Percentiles rank a stretch among this genome's conserved stretches.
phyloP scores from a whole-genome alignment of 92 coral and sea anemone genomes.

The Pocillopora meandrina region DNA sequence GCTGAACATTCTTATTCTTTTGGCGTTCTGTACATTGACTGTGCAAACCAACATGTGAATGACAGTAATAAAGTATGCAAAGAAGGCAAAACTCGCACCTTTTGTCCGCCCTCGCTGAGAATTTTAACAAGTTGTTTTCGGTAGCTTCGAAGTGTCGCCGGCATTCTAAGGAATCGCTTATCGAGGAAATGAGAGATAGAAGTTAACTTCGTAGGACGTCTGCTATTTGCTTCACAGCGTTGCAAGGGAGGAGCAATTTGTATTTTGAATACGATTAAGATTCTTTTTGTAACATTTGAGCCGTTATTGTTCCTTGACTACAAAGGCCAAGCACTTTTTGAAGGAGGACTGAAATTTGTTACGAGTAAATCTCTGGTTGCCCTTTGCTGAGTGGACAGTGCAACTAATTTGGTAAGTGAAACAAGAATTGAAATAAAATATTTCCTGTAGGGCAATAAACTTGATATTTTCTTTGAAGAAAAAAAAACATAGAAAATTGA shows the following conservation, averaged over 20 bases:
- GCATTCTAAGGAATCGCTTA: not conserved
- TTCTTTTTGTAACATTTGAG: not conserved
- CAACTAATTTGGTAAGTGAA: too few species aligned
- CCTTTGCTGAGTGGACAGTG: too few species aligned
- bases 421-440: too few species aligned
- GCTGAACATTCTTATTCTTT: not conserved
- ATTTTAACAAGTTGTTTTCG: conserved; percentile 1
- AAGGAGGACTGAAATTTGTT: too few species aligned
- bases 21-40: not conserved
- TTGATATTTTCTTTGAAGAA: too few species aligned
- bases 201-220: not conserved
- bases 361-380: not conserved
- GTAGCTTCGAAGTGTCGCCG: not conserved
- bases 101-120: not conserved
- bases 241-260: not conserved
- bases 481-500: too few species aligned
- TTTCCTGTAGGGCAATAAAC: too few species aligned
- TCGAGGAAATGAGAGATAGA: conserved; percentile 14
- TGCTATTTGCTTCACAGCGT: conserved; percentile 1
- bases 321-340: not conserved
- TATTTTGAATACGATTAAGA: not conserved
- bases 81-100: not conserved
- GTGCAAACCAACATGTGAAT: not conserved
- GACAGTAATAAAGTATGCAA: not conserved
- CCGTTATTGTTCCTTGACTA: not conserved